Evolutionary conservation across 2,888 invertebrate species (phyloP), one percentile per base, ranked within the genome.

Genomic region (Hypena proboscidalis): DNA sequence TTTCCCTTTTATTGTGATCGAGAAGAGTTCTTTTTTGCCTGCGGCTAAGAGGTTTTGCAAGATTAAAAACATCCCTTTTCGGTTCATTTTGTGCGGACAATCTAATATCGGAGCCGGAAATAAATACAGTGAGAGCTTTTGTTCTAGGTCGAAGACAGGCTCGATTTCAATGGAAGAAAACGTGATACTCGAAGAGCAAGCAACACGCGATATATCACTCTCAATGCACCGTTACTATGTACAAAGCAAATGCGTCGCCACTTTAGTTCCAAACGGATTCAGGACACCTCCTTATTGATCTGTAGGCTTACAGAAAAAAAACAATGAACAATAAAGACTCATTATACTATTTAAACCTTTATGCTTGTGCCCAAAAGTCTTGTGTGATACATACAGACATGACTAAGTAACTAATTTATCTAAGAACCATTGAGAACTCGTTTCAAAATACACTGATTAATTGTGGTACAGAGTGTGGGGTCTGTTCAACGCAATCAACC

Each of bases 381-480:
- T 45, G 35, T 33, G 42, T 51, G 34, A 23, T 33, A 38, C 32
- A 26, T 17, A 33, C 36, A 29, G 25, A 20, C 48, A 44, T 70
- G 64, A 69, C 44, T 54, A 61, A 66, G 48, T 53, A 50, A 39
- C 54, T 46, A 37, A 70, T 71, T 67, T 62, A 64, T 60, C 53
- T 46, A 22, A 21, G 33, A 31, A 25, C 37, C 40, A 51, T 55
- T 43, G 34, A 38, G 52, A 55, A 57, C 60, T 37, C 55, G 58
- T 66, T 64, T 66, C 56, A 59, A 62, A 69, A 67, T 58, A 62
- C 53, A 46, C 30, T 56, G 55, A 57, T 68, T 60, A 54, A 62
- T 64, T 35, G 47, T 26, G 30, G 37, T 46, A 49, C 31, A 38
- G 30, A 31, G 31, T 42, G 33, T 26, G 21, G 11, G 23, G 20